phyloP scores from a whole-genome alignment of 2,888 invertebrate genomes.

The Mythimna ferrago region DNA sequence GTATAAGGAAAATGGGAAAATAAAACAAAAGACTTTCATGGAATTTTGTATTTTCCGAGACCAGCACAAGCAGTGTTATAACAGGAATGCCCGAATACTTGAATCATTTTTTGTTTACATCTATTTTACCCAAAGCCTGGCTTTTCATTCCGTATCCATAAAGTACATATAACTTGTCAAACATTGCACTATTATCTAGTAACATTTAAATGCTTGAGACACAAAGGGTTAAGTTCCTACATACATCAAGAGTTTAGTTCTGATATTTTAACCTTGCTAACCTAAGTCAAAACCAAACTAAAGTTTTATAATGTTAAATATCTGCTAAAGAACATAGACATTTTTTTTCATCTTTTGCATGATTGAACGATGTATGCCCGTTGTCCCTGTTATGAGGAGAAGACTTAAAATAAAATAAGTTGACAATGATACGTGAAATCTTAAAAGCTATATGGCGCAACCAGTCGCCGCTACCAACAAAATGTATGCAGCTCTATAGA shows the following conservation, averaged over 20 bases:
- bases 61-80: slow-evolving; percentile 26
- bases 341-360: not conserved
- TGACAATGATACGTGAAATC: too few species aligned
- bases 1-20: not conserved
- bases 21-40: slow-evolving; percentile 25
- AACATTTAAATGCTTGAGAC: slow-evolving; percentile 5
- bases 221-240: not conserved
- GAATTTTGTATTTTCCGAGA: slow-evolving; percentile 36
- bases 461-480: too few species aligned
- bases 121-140: slow-evolving; percentile 6
- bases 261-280: not conserved
- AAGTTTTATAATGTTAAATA: not conserved
- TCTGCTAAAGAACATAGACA: not conserved
- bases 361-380: too few species aligned
- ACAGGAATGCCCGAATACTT: not conserved
- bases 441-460: too few species aligned
- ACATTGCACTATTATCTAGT: not conserved
- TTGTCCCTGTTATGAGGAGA: too few species aligned
- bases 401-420: too few species aligned
- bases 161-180: not conserved
- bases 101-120: not conserved
- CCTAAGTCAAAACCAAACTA: not conserved
- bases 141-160: slow-evolving; percentile 19
- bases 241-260: not conserved
- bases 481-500: too few species aligned